A percentile compares a stretch with the other conserved stretches of the same genome.
Conservation (phyloP, 2,888 invertebrate species). For the Synergus umbraculus region DNA sequence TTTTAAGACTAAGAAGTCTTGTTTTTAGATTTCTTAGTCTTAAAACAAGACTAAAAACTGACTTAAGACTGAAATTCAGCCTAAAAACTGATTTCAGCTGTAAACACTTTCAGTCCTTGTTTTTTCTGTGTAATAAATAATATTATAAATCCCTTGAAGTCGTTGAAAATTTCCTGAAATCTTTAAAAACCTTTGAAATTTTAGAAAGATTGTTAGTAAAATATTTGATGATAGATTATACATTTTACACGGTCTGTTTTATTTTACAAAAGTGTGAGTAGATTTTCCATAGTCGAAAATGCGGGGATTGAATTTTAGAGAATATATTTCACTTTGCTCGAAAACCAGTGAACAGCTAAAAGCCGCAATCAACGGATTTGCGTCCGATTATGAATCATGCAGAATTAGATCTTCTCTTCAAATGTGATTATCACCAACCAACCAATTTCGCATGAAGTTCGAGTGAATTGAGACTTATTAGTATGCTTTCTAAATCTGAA, state of each 20-base stretch:
- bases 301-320: constrained; percentile 4
- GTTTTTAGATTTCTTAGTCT: no score
- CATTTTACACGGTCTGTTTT: not conserved
- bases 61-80: no score
- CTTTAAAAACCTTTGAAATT: no score
- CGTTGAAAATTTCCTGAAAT: no score
- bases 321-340: constrained; percentile 7
- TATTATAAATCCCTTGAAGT: no score
- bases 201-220: no score
- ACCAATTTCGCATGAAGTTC: not conserved
- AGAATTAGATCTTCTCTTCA: constrained; percentile 12
- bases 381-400: constrained; percentile 12
- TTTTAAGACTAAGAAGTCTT: no score
- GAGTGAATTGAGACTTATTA: not conserved
- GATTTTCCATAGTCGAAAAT: not conserved
- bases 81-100: no score
- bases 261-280: not conserved
- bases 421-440: constrained; percentile 1
- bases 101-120: no score
- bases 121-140: no score
- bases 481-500: no score
- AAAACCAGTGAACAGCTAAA: constrained; percentile 1
- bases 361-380: constrained; percentile 22
- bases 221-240: not conserved
- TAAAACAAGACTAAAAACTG: no score